phyloP scores from a whole-genome alignment of 1,140 invertebrate genomes.

The Melitaea cinxia region DNA sequence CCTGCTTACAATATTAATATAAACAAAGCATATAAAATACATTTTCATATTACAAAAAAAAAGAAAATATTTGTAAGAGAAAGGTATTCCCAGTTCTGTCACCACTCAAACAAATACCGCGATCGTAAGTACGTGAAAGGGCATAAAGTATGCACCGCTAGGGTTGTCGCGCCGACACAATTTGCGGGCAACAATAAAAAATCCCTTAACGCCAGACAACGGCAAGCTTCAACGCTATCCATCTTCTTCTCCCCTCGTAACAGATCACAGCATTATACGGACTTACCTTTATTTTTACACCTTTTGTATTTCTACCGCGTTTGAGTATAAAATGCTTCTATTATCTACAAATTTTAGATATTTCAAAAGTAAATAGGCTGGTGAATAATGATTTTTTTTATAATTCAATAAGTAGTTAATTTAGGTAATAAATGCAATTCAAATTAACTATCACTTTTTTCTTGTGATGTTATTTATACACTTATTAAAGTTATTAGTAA shows the following conservation, averaged over 20 bases:
- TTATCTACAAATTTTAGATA: too few species aligned
- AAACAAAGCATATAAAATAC: too few species aligned
- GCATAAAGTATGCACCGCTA: slow-evolving; percentile 70
- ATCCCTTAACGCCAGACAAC: slow-evolving; percentile 77
- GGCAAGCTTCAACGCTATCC: slow-evolving; percentile 60
- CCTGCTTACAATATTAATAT: too few species aligned
- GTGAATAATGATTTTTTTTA: too few species aligned
- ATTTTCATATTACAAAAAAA: not conserved
- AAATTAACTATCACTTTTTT: slow-evolving; percentile 11
- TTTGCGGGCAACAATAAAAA: slow-evolving; percentile 78
- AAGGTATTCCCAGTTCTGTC: not conserved
- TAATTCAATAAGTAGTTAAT: too few species aligned
- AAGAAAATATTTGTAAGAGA: not conserved
- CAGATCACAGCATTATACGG: slow-evolving; percentile 45
- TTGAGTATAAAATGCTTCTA: too few species aligned
- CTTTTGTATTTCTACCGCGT: too few species aligned
- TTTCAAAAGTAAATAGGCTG: too few species aligned
- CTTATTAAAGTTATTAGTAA: too few species aligned
- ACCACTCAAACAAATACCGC: not conserved
- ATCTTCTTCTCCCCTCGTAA: slow-evolving; percentile 69
- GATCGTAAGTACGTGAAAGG: not conserved
- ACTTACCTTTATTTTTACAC: slow-evolving; percentile 39
- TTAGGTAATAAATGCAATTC: too few species aligned
- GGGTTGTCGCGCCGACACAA: slow-evolving; percentile 62
- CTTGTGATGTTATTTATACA: too few species aligned